A percentile compares a stretch with the other conserved stretches of the same genome.
These are phyloP conservation scores for Nephrocerus scutellatus DNA, from an alignment of 2,888 invertebrate species.

Conservation along the genomic window DNA sequence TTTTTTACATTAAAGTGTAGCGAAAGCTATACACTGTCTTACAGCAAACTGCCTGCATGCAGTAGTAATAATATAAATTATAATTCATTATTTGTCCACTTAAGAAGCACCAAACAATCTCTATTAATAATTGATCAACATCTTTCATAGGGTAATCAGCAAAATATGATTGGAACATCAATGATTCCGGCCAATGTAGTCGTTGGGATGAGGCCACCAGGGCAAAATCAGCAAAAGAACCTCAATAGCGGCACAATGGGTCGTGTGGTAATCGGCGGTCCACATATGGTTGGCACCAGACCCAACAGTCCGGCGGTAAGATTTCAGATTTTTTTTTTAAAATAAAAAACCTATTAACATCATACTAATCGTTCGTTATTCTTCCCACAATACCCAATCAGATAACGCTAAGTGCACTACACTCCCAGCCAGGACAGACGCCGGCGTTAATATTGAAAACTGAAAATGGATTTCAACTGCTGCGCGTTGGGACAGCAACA, in stretches of 20 bases:
- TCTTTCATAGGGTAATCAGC: conserved; percentile 49
- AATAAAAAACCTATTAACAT: conserved; percentile 1
- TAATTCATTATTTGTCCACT: too few relatives aligned
- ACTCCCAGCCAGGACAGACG: conserved; percentile 81
- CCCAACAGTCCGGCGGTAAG: conserved; percentile 67
- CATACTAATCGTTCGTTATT: conserved; percentile 26
- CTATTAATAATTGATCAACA: too few relatives aligned
- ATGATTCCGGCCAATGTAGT: conserved; percentile 71
- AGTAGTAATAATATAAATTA: too few relatives aligned
- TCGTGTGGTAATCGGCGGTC: conserved; percentile 75
- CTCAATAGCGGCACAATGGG: conserved; percentile 67
- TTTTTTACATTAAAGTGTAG: too few relatives aligned
- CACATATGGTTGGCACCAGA: conserved; percentile 73
- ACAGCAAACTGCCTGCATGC: too few relatives aligned
- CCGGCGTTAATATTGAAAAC: conserved; percentile 88
- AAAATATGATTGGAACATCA: conserved; percentile 57
- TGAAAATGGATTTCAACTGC: conserved; percentile 91
- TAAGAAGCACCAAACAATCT: too few relatives aligned
- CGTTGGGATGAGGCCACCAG: conserved; percentile 72
- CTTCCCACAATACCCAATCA: conserved; percentile 35
- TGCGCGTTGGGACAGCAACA: conserved; percentile 80
- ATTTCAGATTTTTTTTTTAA: conserved; percentile 9
- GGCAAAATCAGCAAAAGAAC: conserved; percentile 65
- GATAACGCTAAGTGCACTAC: conserved; percentile 83
- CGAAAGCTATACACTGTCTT: too few relatives aligned